phyloP scores from a whole-genome alignment of 1,140 invertebrate genomes.

The Hylaeus anthracinus region DNA sequence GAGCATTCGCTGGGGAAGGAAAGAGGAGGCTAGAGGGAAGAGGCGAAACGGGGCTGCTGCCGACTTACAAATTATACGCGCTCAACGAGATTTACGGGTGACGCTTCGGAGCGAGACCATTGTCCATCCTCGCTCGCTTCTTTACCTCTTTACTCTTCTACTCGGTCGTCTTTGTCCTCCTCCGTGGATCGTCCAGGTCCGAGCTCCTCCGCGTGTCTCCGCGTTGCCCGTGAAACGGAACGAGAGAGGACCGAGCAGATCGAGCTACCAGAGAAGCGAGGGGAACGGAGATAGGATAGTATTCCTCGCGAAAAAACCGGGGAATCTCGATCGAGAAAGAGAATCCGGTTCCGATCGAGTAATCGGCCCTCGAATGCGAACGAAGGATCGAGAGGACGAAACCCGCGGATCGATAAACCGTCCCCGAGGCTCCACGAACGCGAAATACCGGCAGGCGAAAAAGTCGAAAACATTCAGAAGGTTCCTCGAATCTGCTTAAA shows the following conservation, averaged over 20 bases:
- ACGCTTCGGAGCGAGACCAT: slow-evolving; percentile 80
- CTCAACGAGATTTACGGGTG: slow-evolving; percentile 81
- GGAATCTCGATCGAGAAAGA: slow-evolving; percentile 64
- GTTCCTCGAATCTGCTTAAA: slow-evolving; percentile 61
- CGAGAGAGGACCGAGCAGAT: not conserved
- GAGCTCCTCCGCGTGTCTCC: slow-evolving; percentile 41
- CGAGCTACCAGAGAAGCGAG: slow-evolving; percentile 20
- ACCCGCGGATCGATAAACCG: slow-evolving; percentile 15
- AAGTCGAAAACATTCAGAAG: slow-evolving; percentile 10
- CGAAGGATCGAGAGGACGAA: slow-evolving; percentile 26
- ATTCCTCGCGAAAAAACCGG: slow-evolving; percentile 62
- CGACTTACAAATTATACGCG: slow-evolving; percentile 82
- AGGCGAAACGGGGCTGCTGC: slow-evolving; percentile 71
- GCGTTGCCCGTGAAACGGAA: slow-evolving; percentile 32
- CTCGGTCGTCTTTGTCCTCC: slow-evolving; percentile 61
- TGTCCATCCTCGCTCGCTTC: slow-evolving; percentile 80
- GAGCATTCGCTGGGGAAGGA: not conserved
- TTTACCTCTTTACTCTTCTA: slow-evolving; percentile 74
- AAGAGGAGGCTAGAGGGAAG: slow-evolving; percentile 48
- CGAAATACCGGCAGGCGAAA: not conserved
- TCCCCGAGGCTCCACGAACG: not conserved
- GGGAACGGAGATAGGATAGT: slow-evolving; percentile 43
- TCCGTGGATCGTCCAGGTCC: slow-evolving; percentile 33
- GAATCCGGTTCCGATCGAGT: slow-evolving; percentile 67
- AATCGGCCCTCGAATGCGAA: slow-evolving; percentile 52